Evolutionary conservation across 2,797 vertebrate species (phyloP), one percentile per base, ranked within the genome.

Genomic region (Pangasius sanitwongsei): DNA sequence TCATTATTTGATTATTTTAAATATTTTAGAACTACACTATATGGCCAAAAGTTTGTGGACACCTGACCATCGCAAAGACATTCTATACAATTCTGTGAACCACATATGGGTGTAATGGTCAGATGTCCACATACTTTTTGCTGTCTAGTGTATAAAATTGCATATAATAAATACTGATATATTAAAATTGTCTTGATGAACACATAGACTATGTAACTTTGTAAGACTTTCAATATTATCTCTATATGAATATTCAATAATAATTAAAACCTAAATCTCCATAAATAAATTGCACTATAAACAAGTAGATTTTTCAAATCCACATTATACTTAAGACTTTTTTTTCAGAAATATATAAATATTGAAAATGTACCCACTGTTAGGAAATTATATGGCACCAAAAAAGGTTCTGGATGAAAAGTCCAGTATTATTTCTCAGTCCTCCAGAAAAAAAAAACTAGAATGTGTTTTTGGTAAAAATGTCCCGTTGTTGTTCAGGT

Each of bases 131-230:
- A 20, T 23, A 59, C 57, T 7, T 59, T 59, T 59, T 1, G 57
- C 57, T 20, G 20, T 59, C 20, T 59, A 18, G 57, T 59, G 57
- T 59, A 59, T 59, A 59, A 20, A 23, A 59, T 59, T 23, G 3
- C 15, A 55, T 15, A 55, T 55, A 16, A 55, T 44, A 44, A 44
- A 44, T 44, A 44, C 44, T 44, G 44, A 44, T 44, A 44, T 44
- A 7, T 98, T 98, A 0, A 96, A 96, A 28, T 37, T 16, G 15
- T 70, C 67, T 18, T 34, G 31, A 15, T 69, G 31, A 70, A 37
- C 67, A 67, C 65, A 34, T 69, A 69, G 15, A 31, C 15, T 16
- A 69, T 13, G 15, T 44, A 44, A 44, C 41, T 44, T 69, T 34
- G 34, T 34, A 69, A 6, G 15, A 69, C 15, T 34, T 70, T 70